Conservation (phyloP, 2,113 vertebrate genomes). For the Neolamprologus modestus region DNA sequence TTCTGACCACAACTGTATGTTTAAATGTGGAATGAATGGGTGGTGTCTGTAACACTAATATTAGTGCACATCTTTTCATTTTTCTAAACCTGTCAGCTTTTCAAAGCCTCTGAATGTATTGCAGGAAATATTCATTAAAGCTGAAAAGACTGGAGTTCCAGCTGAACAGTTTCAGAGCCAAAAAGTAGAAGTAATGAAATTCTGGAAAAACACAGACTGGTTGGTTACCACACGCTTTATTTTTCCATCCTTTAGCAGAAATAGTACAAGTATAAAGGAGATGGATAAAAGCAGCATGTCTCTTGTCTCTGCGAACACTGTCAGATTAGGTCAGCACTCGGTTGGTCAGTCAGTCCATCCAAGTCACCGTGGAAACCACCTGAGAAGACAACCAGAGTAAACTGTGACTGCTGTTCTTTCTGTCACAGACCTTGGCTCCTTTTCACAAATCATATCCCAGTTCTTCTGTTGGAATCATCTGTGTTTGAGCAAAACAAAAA, state of each 20-base stretch:
- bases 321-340: background rate
- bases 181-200: background rate
- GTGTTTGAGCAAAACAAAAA: background rate
- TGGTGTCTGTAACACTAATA: background rate
- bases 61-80: background rate
- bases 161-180: background rate
- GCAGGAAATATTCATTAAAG: background rate
- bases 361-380: background rate
- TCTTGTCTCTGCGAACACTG: background rate
- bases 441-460: background rate
- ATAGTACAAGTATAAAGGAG: background rate
- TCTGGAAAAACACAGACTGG: background rate
- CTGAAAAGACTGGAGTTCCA: background rate
- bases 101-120: background rate
- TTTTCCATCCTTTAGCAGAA: background rate
- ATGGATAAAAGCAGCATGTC: background rate
- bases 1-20: background rate
- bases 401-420: background rate
- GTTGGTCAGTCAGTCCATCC: background rate
- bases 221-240: background rate
- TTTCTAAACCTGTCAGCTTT: background rate
- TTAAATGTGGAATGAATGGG: background rate
- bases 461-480: background rate
- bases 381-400: background rate
- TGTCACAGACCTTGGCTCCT: background rate